Conservation (phyloP, 2,888 invertebrate species). For the Diloba caeruleocephala region DNA sequence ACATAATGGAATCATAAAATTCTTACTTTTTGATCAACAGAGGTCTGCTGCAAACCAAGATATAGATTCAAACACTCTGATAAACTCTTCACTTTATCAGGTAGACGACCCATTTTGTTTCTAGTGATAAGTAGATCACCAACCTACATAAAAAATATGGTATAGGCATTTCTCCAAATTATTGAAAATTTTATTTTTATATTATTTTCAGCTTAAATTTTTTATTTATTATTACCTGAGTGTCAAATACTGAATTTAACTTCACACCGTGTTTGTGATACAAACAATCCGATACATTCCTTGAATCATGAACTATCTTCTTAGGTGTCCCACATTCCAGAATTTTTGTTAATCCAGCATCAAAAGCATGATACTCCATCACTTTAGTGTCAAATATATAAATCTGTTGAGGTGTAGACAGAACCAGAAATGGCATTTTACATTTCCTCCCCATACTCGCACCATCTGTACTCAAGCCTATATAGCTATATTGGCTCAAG, state of each 20-base stretch:
- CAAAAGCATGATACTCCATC: constrained; percentile 84
- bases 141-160: constrained; percentile 72
- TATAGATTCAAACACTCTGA: constrained; percentile 80
- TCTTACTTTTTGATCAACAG: constrained; percentile 79
- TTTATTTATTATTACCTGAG: too few relatives aligned
- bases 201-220: too few relatives aligned
- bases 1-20: too few relatives aligned
- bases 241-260: constrained; percentile 90
- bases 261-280: constrained; percentile 89
- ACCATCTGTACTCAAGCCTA: constrained; percentile 82
- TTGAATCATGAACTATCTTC: constrained; percentile 90
- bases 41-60: constrained; percentile 77
- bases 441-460: constrained; percentile 86
- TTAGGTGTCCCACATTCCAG: constrained; percentile 81
- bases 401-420: constrained; percentile 82
- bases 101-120: constrained; percentile 77
- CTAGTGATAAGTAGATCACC: constrained; percentile 80
- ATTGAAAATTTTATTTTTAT: too few relatives aligned
- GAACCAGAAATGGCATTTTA: constrained; percentile 82
- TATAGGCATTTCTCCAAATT: too few relatives aligned
- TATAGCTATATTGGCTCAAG: constrained; percentile 72
- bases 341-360: constrained; percentile 83
- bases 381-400: constrained; percentile 86
- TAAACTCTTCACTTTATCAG: constrained; percentile 76
- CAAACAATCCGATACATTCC: constrained; percentile 89